Evolutionary conservation across 2,113 vertebrate species (phyloP).

Genomic region (Mus spicilegus): DNA sequence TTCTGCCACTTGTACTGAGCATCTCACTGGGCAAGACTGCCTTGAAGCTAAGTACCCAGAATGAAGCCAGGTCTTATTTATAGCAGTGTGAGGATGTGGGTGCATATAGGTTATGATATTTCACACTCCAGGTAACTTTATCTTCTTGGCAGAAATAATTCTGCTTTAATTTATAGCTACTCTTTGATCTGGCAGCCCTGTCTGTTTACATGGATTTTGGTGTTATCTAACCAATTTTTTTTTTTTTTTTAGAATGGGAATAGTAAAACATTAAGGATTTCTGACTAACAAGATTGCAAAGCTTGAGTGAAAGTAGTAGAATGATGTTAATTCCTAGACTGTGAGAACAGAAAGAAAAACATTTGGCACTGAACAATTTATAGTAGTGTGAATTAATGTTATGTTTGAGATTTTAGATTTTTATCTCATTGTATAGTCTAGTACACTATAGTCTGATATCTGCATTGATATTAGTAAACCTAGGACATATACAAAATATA

Average conservation of each 20-base stretch:
- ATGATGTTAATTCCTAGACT: not conserved
- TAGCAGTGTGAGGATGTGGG: not conserved
- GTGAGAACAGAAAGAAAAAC: not conserved
- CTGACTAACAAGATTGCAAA: not conserved
- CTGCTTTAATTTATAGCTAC: slow-evolving; percentile 7
- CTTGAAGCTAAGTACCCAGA: not conserved
- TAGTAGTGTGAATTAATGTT: not conserved
- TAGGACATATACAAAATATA: not conserved
- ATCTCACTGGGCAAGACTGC: not conserved
- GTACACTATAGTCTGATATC: not conserved
- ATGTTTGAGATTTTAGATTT: not conserved
- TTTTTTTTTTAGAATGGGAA: not conserved
- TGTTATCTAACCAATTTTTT: not conserved
- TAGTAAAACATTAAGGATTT: not conserved
- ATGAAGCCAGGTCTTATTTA: not conserved
- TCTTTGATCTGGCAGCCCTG: not conserved
- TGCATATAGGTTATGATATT: not conserved
- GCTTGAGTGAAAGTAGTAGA: not conserved
- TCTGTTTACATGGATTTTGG: slow-evolving; percentile 9
- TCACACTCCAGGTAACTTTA: not conserved
- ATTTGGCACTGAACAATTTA: not conserved
- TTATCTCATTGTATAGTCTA: not conserved
- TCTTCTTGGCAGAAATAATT: not conserved
- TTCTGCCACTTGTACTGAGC: slow-evolving; percentile 11
- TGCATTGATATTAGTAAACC: not conserved